Evolutionary conservation across 2,797 vertebrate species (phyloP).

Genomic region (Cyprinodon diabolis): DNA sequence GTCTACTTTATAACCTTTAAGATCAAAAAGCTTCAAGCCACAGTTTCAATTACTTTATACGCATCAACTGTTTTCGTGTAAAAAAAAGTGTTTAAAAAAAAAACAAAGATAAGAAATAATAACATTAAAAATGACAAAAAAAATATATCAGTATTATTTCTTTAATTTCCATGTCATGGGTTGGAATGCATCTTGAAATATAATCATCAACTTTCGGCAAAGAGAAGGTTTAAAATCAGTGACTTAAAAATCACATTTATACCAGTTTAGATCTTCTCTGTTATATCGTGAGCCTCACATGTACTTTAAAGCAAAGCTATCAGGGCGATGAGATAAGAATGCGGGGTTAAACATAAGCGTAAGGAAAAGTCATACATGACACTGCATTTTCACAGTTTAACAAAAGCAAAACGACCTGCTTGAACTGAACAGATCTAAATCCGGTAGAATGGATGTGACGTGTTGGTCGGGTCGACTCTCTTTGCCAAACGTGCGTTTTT

Average conservation of each 20-base stretch:
- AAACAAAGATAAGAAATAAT: not conserved
- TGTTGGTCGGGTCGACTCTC: conserved; percentile 11
- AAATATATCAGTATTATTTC: conserved; percentile 6
- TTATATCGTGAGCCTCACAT: not conserved
- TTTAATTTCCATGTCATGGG: conserved; percentile 8
- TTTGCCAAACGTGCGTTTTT: conserved; percentile 49
- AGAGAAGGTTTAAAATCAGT: conserved; percentile 1
- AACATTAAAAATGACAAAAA: not conserved
- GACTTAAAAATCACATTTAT: not conserved
- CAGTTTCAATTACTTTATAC: too few species aligned
- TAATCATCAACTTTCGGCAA: conserved; percentile 3
- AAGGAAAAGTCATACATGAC: conserved; percentile 25
- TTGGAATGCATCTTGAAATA: conserved; percentile 10
- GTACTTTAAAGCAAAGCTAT: not conserved
- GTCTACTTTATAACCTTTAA: too few species aligned
- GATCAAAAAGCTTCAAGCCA: too few species aligned
- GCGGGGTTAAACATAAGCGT: conserved; percentile 2
- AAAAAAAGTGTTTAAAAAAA: too few species aligned
- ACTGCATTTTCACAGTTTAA: conserved; percentile 6
- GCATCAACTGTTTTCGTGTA: too few species aligned
- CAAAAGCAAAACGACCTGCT: conserved; percentile 30
- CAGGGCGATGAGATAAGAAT: not conserved
- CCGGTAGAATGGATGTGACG: conserved; percentile 9
- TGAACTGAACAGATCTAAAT: not conserved
- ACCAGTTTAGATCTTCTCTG: not conserved